Evolutionary conservation across 2,888 invertebrate species (phyloP), one percentile per base, ranked within the genome.

Genomic region (Patella depressa): DNA sequence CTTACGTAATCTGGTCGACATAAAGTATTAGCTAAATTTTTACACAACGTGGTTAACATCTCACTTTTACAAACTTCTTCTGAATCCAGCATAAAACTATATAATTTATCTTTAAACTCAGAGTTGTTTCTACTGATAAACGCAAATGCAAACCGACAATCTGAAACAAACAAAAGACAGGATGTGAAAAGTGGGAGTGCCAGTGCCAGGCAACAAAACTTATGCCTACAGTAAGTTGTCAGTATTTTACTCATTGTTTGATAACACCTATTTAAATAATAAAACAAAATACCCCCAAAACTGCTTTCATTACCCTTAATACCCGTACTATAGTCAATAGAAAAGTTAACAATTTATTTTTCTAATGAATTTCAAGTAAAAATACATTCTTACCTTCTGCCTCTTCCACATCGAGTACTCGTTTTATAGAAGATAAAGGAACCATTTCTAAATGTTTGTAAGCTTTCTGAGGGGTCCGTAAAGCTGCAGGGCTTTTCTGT

Each of bases 1-100:
- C 95, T 94, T 92, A 97, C 97, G 90, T 96, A 95, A 93, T 98
- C 97, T 85, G 97, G 95, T 91, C 96, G 95, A 92, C 97, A 98
- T 85, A 96, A 95, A 84, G 96, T 96, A 90, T 96, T 96, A 71
- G 97, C 97, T 94, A 97, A 96, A 92, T 96, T 96, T 89, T 96
- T 94, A 90, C 97, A 97, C 82, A 98, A 93, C 81, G 94, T 95
- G 84, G 95, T 94, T 85, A 98, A 93, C 92, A 97, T 97, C 84
- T 94, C 93, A 72, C 94, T 93, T 92, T 98, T 98, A 91, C 96
- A 95, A 7, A 82, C 76, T 78, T 96, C 95, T 85, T 96, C 96
- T 87, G 96, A 96, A 65, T 94, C 94, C 89, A 97, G 95, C 89
- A 95, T 95, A 91, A 98, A 98, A 71, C 96, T 95, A 93, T 95